phyloP scores from a whole-genome alignment of 2,113 vertebrate genomes.

The Phrynosoma platyrhinos region DNA sequence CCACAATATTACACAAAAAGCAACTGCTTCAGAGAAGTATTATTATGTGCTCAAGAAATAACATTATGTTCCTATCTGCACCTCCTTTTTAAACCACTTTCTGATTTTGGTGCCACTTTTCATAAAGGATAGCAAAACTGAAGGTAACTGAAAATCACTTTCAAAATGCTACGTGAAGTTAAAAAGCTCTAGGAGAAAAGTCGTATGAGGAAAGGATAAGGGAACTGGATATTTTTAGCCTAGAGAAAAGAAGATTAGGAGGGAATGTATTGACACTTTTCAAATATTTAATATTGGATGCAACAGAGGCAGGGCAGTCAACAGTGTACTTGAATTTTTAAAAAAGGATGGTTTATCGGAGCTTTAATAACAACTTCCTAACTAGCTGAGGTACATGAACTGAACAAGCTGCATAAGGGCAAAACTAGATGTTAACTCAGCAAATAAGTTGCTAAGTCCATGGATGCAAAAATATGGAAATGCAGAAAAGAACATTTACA shows the following conservation, averaged over 20 bases:
- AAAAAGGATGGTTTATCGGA: background rate
- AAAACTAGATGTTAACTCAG: background rate
- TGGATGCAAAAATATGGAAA: background rate
- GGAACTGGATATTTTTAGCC: constrained; percentile 3
- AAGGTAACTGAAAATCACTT: background rate
- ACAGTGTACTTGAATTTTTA: background rate
- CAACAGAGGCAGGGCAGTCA: background rate
- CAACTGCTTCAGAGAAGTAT: background rate
- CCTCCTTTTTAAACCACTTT: background rate
- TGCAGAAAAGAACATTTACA: background rate
- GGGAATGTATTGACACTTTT: background rate
- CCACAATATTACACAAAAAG: background rate
- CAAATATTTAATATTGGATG: background rate
- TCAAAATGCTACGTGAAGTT: background rate
- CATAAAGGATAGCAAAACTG: background rate
- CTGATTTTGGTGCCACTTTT: background rate
- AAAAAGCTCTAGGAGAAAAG: background rate
- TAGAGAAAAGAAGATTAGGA: background rate
- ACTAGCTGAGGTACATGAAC: background rate
- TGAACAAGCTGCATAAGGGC: background rate
- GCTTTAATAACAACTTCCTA: background rate
- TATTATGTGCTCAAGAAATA: background rate
- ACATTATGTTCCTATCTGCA: background rate
- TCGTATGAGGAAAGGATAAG: background rate
- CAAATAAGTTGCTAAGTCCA: background rate